These are phyloP conservation scores for Diadegma fenestrale DNA, from an alignment of 2,888 invertebrate species.

Conservation along the genomic window DNA sequence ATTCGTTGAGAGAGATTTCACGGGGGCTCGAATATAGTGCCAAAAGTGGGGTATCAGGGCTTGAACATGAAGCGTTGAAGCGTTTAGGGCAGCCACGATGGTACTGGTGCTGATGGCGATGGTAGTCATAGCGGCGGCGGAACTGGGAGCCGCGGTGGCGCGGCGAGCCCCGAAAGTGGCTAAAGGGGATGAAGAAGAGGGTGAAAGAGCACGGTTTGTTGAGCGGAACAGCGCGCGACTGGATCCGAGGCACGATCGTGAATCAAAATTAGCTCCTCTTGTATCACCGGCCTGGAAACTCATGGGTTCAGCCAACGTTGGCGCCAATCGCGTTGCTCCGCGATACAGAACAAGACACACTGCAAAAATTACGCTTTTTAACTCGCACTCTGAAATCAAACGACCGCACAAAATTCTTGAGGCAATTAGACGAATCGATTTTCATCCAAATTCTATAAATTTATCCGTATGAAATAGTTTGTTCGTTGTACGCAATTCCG, in stretches of 20 bases:
- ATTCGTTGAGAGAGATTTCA: constrained; percentile 34
- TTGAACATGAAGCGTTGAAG: constrained; percentile 46
- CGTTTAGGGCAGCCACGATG: constrained; percentile 56
- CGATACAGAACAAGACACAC: constrained; percentile 11
- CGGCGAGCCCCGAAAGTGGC: constrained; percentile 58
- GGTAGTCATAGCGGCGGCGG: constrained; percentile 39
- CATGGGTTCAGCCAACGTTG: constrained; percentile 51
- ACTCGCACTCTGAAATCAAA: background rate
- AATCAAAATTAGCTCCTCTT: constrained; percentile 77
- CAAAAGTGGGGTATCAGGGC: constrained; percentile 46
- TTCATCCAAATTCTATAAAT: background rate
- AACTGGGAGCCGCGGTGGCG: constrained; percentile 54
- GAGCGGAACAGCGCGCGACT: constrained; percentile 52
- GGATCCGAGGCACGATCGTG: constrained; percentile 65
- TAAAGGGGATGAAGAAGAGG: constrained; percentile 69
- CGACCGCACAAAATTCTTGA: background rate
- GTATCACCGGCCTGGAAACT: constrained; percentile 66
- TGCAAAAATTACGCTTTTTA: background rate
- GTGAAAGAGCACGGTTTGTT: constrained; percentile 77
- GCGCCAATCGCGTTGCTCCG: constrained; percentile 31
- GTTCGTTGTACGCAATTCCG: background rate
- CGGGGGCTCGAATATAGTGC: constrained; percentile 28
- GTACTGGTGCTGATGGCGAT: constrained; percentile 33
- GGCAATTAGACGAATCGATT: background rate
- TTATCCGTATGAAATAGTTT: background rate